Evolutionary conservation across 2,797 vertebrate species (phyloP), one percentile per base, ranked within the genome.

Genomic region (Atherinosoma microstoma): DNA sequence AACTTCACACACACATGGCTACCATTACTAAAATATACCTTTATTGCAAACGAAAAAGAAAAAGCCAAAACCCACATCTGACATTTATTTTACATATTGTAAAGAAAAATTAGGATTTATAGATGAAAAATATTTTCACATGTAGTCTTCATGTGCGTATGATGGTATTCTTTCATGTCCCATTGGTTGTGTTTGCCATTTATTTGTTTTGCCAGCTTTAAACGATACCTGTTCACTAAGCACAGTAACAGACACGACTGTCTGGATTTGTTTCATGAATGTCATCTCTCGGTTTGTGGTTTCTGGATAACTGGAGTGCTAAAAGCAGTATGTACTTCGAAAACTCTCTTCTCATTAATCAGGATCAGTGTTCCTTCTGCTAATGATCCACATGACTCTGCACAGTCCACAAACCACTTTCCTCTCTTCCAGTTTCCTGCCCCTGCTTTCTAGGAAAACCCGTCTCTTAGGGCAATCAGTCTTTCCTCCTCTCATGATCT

Each of bases 391-490:
- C 82, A 88, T 84, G 90, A 90, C 91, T 89, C 88, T 75, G 83
- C 30, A 16, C 73, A 77, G 81, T 90, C 90, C 88, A 89, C 67
- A 54, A 91, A 82, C 86, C 75, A 91, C 87, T 90, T 87, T 74
- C 82, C 58, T 59, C 75, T 79, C 70, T 83, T 82, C 80, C 71
- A 84, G 22, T 78, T 81, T 63, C 38, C 29, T 20, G 56, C 77
- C 75, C 61, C 65, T 87, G 90, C 94, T 95, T 93, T 95, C 94
- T 93, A 95, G 93, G 94, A 95, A 94, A 91, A 72, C 49, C 64
- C 1, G 45, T 65, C 80, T 87, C 84, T 71, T 65, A 69, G 75
- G n/a, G 68, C 78, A 88, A 75, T 91, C 67, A 76, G 75, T 86
- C 84, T 83, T 74, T 87, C 67, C 84, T 76, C 62, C 64, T 82